Conservation (phyloP, 2,113 vertebrate genomes). For the Gymnobelideus leadbeateri region DNA sequence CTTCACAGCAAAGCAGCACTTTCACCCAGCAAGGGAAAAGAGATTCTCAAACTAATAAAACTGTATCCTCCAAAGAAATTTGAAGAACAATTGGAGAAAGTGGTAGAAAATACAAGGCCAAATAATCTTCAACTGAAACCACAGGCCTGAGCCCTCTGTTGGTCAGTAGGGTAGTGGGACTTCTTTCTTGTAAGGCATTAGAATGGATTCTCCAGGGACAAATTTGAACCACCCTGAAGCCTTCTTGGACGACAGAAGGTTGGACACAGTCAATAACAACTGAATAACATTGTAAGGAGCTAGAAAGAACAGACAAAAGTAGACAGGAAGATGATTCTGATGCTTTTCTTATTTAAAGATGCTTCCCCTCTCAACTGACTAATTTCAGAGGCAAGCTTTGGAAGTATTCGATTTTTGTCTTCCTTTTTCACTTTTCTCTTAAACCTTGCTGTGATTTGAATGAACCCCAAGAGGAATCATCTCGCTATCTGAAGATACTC, state of each 20-base stretch:
- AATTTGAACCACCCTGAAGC: background rate
- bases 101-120: constrained; percentile 47
- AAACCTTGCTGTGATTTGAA: constrained; percentile 3
- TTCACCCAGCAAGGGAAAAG: constrained; percentile 46
- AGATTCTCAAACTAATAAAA: constrained; percentile 57
- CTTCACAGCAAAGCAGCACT: constrained; percentile 50
- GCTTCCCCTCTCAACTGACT: constrained; percentile 17
- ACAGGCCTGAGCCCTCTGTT: constrained; percentile 31
- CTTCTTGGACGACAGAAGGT: background rate
- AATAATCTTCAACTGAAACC: constrained; percentile 42
- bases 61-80: constrained; percentile 57
- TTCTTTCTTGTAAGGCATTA: constrained; percentile 29
- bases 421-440: background rate
- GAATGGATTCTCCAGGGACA: background rate
- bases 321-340: constrained; percentile 8
- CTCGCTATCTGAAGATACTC: constrained; percentile 13
- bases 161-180: constrained; percentile 20
- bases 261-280: constrained; percentile 12
- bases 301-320: constrained; percentile 8
- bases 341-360: background rate
- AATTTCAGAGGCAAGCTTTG: constrained; percentile 12
- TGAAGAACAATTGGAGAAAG: constrained; percentile 49
- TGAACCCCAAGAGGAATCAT: background rate
- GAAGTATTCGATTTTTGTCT: background rate
- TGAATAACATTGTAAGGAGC: constrained; percentile 21